phyloP scores from a whole-genome alignment of 2,797 vertebrate genomes.

The Scomberomorus guttatus region DNA sequence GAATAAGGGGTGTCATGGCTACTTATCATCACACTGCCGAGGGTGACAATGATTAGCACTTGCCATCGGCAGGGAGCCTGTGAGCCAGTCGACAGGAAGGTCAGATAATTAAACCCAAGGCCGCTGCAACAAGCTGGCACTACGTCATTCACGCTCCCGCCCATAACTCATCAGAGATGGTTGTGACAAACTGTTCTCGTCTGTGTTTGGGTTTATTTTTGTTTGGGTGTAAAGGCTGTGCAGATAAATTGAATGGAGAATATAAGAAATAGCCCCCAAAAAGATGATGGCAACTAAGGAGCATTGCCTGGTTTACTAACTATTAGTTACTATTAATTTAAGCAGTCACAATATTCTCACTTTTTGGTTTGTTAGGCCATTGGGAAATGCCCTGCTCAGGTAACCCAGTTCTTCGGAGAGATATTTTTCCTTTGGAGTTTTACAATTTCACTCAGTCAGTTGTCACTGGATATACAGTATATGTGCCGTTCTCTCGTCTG shows the following conservation, averaged over 20 bases:
- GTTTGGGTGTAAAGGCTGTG: background rate
- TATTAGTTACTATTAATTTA: no score
- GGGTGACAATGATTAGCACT: slow-evolving; percentile 79
- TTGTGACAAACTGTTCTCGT: slow-evolving; percentile 24
- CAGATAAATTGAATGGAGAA: no score
- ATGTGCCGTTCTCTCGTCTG: slow-evolving; percentile 20
- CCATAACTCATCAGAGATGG: slow-evolving; percentile 4
- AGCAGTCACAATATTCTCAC: background rate
- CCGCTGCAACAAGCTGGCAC: slow-evolving; percentile 69
- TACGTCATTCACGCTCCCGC: slow-evolving; percentile 50
- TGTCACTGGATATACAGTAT: slow-evolving; percentile 20
- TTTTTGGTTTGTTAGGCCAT: slow-evolving; percentile 1
- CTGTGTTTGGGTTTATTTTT: background rate
- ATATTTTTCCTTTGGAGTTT: slow-evolving; percentile 20
- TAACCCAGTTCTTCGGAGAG: slow-evolving; percentile 4
- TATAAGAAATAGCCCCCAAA: background rate
- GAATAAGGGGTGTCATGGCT: slow-evolving; percentile 70
- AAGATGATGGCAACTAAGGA: background rate
- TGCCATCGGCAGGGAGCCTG: slow-evolving; percentile 60
- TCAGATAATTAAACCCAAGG: slow-evolving; percentile 79
- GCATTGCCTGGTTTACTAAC: background rate
- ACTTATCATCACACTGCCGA: slow-evolving; percentile 70
- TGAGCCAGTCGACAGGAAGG: slow-evolving; percentile 68
- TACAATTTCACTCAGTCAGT: slow-evolving; percentile 32
- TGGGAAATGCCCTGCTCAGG: slow-evolving; percentile 1